Percentiles rank a stretch among this genome's conserved stretches.
These are phyloP conservation scores for Rhyacophila brunnea DNA, from an alignment of 1,140 invertebrate genomes.

Conservation along the genomic window DNA sequence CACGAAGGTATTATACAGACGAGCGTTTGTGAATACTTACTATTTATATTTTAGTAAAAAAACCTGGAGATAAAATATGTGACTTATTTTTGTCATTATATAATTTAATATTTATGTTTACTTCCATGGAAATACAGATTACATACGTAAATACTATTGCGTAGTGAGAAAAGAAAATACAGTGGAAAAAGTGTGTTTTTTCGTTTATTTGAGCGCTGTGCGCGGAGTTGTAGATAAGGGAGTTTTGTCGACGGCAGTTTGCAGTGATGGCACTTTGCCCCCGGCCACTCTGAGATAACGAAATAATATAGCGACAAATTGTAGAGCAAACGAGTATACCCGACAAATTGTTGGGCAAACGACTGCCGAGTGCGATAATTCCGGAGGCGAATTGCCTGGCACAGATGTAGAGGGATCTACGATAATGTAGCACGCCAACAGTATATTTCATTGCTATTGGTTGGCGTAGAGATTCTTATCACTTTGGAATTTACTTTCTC, in stretches of 20 bases:
- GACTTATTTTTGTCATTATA: no score
- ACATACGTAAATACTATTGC: no score
- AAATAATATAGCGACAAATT: conserved; percentile 38
- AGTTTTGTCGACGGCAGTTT: conserved; percentile 35
- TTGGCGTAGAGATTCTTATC: conserved; percentile 25
- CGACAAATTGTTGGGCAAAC: conserved; percentile 34
- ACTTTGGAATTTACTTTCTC: conserved; percentile 21
- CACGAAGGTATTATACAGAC: no score
- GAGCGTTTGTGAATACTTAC: no score
- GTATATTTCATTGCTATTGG: conserved; percentile 34
- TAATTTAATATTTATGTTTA: no score
- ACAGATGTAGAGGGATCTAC: conserved; percentile 32
- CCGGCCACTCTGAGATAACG: conserved; percentile 34
- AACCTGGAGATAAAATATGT: no score
- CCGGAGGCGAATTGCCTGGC: conserved; percentile 27
- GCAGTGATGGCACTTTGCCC: conserved; percentile 35
- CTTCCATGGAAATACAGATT: no score
- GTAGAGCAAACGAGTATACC: conserved; percentile 35
- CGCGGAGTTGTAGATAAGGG: conserved; percentile 34
- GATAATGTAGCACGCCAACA: conserved; percentile 35
- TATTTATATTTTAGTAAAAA: no score
- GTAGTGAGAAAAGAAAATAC: no score
- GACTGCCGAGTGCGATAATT: conserved; percentile 34
- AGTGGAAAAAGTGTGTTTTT: no score
- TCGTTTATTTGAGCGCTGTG: conserved; percentile 26